Percentiles rank a stretch among this genome's conserved stretches.
Evolutionary conservation across 2,113 vertebrate genomes (phyloP).

Genomic region (Pavo muticus): DNA sequence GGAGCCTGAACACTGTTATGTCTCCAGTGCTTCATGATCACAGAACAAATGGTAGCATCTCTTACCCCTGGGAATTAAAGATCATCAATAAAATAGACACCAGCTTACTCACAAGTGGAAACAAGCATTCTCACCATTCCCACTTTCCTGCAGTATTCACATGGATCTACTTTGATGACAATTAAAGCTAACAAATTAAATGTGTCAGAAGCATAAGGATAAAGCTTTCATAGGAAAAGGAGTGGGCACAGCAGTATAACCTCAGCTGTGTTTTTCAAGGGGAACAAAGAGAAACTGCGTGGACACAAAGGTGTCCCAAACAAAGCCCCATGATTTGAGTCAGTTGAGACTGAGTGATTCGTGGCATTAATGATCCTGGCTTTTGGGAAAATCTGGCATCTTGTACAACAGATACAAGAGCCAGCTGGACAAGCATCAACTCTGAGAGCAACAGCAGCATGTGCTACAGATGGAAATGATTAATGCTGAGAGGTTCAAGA

Average conservation of each 20-base stretch:
- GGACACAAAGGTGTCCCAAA: background rate
- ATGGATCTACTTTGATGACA: background rate
- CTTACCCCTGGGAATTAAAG: background rate
- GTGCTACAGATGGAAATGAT: background rate
- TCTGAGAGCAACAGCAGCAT: background rate
- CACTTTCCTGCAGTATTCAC: background rate
- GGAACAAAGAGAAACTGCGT: background rate
- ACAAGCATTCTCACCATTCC: background rate
- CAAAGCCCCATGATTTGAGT: accelerated
- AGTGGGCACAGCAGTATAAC: background rate
- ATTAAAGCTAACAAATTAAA: background rate
- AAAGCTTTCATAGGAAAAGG: background rate
- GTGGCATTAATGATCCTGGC: background rate
- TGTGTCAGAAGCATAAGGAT: background rate
- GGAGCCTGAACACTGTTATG: background rate
- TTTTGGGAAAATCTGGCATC: background rate
- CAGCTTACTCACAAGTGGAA: background rate
- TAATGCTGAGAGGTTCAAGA: background rate
- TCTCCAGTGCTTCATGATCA: background rate
- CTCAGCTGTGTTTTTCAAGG: background rate
- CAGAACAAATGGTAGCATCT: background rate
- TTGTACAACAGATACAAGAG: background rate
- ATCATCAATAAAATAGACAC: background rate
- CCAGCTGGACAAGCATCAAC: slow-evolving; percentile 26
- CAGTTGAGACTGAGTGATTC: background rate